These are phyloP conservation scores for Plagodis pulveraria DNA, from an alignment of 2,888 invertebrate genomes.

Conservation along the genomic window DNA sequence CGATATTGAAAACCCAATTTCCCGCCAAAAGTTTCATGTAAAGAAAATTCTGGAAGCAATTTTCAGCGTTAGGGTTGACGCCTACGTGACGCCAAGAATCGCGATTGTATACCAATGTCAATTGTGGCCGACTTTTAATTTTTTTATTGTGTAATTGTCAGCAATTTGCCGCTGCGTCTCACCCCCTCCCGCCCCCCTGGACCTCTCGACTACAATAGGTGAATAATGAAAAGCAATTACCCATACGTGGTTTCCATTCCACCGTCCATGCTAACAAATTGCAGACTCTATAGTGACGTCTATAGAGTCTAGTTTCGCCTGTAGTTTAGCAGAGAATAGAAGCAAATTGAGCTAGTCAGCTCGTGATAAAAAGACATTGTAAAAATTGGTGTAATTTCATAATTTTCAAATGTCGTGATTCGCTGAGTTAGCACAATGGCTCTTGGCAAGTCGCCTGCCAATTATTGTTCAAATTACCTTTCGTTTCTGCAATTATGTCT, in stretches of 20 bases:
- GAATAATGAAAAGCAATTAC: constrained; percentile 84
- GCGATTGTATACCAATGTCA: constrained; percentile 38
- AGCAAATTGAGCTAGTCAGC: constrained; percentile 74
- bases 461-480: constrained; percentile 34
- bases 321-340: constrained; percentile 64
- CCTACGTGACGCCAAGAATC: constrained; percentile 20
- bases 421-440: constrained; percentile 28
- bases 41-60: no score
- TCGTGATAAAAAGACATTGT: constrained; percentile 82
- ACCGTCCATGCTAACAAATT: constrained; percentile 38
- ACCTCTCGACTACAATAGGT: constrained; percentile 69
- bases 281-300: constrained; percentile 39
- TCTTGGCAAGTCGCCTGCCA: constrained; percentile 17
- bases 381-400: constrained; percentile 81
- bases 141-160: constrained; percentile 81
- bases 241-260: constrained; percentile 78
- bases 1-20: no score
- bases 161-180: constrained; percentile 60
- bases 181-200: constrained; percentile 39
- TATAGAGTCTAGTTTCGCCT: constrained; percentile 44
- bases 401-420: constrained; percentile 60
- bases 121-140: constrained; percentile 63
- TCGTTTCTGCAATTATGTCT: constrained; percentile 13
- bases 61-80: neutral
- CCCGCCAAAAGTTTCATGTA: no score